phyloP scores from a whole-genome alignment of 2,888 invertebrate genomes.

The Philonicus albiceps region DNA sequence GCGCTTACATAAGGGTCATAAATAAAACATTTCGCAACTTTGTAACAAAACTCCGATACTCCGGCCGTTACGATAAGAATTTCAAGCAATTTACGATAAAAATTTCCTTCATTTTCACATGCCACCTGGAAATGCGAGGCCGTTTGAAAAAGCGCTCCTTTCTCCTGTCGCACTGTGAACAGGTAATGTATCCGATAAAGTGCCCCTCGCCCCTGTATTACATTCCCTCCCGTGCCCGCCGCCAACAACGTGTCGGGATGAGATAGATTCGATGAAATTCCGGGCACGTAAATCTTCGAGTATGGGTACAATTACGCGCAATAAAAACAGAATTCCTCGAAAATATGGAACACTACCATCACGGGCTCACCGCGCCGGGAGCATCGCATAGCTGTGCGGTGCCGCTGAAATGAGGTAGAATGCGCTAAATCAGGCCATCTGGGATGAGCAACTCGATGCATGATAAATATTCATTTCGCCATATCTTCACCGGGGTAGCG shows the following conservation, averaged over 20 bases:
- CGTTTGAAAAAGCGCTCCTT: background rate
- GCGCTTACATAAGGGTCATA: background rate
- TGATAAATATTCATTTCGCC: slow-evolving; percentile 25
- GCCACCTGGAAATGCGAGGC: background rate
- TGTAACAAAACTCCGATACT: slow-evolving; percentile 5
- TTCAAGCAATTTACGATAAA: slow-evolving; percentile 4
- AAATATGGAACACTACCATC: slow-evolving; percentile 18
- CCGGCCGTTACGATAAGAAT: background rate
- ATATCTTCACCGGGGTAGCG: background rate
- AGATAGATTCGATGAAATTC: slow-evolving; percentile 16
- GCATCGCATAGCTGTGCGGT: background rate
- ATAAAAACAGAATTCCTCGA: slow-evolving; percentile 18
- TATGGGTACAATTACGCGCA: slow-evolving; percentile 6
- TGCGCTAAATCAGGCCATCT: background rate
- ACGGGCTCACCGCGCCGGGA: background rate
- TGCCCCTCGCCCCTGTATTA: background rate
- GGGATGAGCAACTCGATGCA: background rate
- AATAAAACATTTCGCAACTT: background rate
- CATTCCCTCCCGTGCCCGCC: background rate
- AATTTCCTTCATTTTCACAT: slow-evolving; percentile 6
- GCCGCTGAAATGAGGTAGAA: background rate
- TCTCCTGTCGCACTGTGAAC: background rate
- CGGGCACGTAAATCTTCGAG: slow-evolving; percentile 16
- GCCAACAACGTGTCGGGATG: background rate
- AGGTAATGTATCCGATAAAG: background rate